Evolutionary conservation across 2,888 invertebrate genomes (phyloP), one percentile per base, ranked within the genome.

Genomic region (Tetheella fluctuosa): DNA sequence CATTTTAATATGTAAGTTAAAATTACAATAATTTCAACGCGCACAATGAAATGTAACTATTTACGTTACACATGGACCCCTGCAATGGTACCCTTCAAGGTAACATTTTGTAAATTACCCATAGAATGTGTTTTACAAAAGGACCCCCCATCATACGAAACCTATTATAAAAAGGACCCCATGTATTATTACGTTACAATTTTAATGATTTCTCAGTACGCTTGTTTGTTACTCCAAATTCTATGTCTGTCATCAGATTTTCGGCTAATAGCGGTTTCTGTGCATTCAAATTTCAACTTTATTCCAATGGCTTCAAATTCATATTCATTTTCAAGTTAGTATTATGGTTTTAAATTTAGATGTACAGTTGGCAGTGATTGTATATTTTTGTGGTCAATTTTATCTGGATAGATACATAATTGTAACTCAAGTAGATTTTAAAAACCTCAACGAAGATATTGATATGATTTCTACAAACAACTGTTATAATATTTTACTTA

Each of bases 131-230:
- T 64, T 63, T 66, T 69, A 88, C 84, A 88, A 89, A 73, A 73
- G 84, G 73, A 74, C 84, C 85, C 90, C 39, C 55, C 83, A 81
- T 85, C 82, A 91, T 92, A 84, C 89, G 81, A 88, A 77, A 72
- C 79, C 85, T 78, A 91, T 92, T 92, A 91, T 89, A 86, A 86
- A 82, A 80, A 80, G 78, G 79, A 82, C 89, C 55, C 88, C 81
- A 79, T 80, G 80, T 83, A 88, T 89, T 88, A 87, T 87, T 84
- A 90, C 82, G 90, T 88, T 91, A 88, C 90, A 87, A 85, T 85
- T 90, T 89, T 90, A 90, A 90, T 90, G 87, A 90, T 87, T 86
- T 79, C 74, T 76, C 69, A 76, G 72, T 71, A 65, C 69, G 73
- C 69, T 66, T 76, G 76, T 78, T 77, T 74, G 74, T 73, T 69